Evolutionary conservation across 2,797 vertebrate genomes (phyloP), one percentile per base, ranked within the genome.

Genomic region (Enteromius thamalakanensis): DNA sequence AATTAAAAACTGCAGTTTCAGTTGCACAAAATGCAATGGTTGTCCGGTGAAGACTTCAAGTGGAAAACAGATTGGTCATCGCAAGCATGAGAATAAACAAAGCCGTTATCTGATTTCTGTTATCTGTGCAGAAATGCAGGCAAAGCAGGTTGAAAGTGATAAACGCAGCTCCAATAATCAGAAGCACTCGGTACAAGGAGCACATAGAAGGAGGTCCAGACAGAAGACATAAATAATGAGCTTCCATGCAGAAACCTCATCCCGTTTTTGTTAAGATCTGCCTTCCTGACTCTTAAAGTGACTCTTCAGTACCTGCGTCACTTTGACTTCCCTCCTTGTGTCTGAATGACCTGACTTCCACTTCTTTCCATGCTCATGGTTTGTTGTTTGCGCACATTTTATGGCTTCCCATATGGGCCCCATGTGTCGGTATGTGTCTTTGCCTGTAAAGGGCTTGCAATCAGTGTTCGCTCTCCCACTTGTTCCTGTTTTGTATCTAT

Each of bases 261-360:
- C 17, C 77, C 72, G 15, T 84, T 42, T 86, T 84, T 83, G 58
- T 83, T 51, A 62, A 69, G 34, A 76, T 5, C 62, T 77, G 42
- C 67, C 81, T 87, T 87, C 87, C 86, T 84, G 85, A 26, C 62
- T 74, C 51, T 72, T 34, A 79, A 53, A 78, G 69, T 53, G 51
- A 60, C n/a, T 84, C 53, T 83, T 81, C 15, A 21, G 29, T 79
- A 82, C 62, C 79, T 85, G 79, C 79, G 79, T 87, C 85, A 87
- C 3, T 62, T 76, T 55, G 5, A 75, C 80, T 80, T 85, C 84
- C 69, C 69, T 83, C 26, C 70, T 76, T 5, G 45, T 51, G 37
- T 49, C 51, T 72, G 42, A 74, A 58, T 7, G 47, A 47, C 29
- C 23, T 55, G 81, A 81, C 81, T 79, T 86, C 83, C 78, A 83